These are phyloP conservation scores for Branchellion lobata DNA, from an alignment of 2,888 invertebrate species.

Conservation along the genomic window DNA sequence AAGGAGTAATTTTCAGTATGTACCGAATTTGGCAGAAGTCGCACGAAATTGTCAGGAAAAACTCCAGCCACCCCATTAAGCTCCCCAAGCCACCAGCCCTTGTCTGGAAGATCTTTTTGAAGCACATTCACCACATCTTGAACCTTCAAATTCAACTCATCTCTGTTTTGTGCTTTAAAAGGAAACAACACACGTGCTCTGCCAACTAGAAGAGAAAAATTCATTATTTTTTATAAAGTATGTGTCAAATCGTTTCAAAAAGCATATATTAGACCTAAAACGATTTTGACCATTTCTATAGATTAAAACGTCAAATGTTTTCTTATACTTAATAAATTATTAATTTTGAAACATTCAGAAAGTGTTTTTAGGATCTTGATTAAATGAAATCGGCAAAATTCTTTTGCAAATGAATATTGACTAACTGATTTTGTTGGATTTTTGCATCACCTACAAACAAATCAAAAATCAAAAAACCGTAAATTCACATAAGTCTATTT, in stretches of 20 bases:
- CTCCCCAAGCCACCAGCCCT: conserved; percentile 42
- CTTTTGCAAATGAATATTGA: no score
- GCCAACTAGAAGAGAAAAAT: conserved; percentile 32
- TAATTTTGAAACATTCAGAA: no score
- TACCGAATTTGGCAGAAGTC: conserved; percentile 22
- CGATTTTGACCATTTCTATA: no score
- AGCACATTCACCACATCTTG: conserved; percentile 29
- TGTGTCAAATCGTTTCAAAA: no score
- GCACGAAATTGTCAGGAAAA: conserved; percentile 38
- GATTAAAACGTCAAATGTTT: not conserved
- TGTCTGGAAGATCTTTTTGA: conserved; percentile 33
- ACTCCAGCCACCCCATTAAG: conserved; percentile 24
- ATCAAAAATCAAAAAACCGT: not conserved
- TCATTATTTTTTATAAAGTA: no score
- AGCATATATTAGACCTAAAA: no score
- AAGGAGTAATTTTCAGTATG: conserved; percentile 1
- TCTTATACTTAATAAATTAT: not conserved
- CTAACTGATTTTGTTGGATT: conserved; percentile 1
- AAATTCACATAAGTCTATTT: not conserved
- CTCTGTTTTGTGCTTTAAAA: conserved; percentile 28
- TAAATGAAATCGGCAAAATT: no score
- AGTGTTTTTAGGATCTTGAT: no score
- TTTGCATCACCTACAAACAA: not conserved
- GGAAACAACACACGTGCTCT: conserved; percentile 19
- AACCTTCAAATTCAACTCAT: conserved; percentile 35